Evolutionary conservation across 2,888 invertebrate species (phyloP), one percentile per base, ranked within the genome.

Genomic region (Chymomyza fuscimana): DNA sequence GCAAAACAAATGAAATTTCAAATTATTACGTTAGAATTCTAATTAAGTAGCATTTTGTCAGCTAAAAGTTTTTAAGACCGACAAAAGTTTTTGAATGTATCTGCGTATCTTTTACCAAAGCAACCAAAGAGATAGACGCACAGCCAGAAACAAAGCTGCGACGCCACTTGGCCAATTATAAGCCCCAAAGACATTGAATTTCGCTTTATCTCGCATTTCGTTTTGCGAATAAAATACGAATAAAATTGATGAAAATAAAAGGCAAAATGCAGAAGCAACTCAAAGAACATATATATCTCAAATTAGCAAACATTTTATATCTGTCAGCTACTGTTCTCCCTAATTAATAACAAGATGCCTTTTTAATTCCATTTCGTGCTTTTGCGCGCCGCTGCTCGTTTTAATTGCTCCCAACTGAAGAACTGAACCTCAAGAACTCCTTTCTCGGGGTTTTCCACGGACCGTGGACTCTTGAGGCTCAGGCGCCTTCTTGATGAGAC

Each of bases 271-370:
- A 59, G 46, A 66, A 59, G 50, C 54, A 61, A 32, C 50, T n/a
- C 25, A 22, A 70, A 70, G 72, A 66, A 77, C 70, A 75, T 65
- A 81, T 86, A 89, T 89, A 89, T 87, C 83, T 77, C 90, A 89
- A 89, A 89, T 89, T 89, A 89, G 89, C 91, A 82, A 90, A 89
- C 90, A 89, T 90, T 90, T 89, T 89, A 86, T 88, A 90, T 89
- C 90, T 90, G 89, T 90, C 91, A 91, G 91, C 89, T 90, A 91
- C 89, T 90, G 89, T 90, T 90, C 91, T 89, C 84, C 89, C 91
- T 90, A 90, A 90, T 90, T 90, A 90, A 90, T 90, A 90, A 89
- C 90, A 90, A 90, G 90, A 89, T 89, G 89, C 90, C 90, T 82
- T 86, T 86, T 86, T 86, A 86, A 89, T 88, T 81, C 83, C 77